Evolutionary conservation across 1,140 invertebrate species (phyloP).

Genomic region (Trichomalopsis sarcophagae): DNA sequence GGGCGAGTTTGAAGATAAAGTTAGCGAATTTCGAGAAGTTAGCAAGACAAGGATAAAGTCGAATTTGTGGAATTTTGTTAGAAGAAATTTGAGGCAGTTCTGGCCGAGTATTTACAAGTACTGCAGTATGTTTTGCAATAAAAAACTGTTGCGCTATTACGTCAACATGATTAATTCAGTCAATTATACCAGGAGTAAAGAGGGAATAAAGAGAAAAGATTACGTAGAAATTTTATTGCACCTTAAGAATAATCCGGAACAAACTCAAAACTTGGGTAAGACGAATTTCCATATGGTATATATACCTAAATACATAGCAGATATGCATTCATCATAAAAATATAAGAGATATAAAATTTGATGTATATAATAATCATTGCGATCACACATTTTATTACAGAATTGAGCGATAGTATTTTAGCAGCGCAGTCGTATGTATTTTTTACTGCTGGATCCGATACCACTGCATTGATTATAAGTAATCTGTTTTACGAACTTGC

Average conservation of each 20-base stretch:
- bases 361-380: neutral
- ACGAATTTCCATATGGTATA: constrained; percentile 60
- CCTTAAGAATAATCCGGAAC: constrained; percentile 67
- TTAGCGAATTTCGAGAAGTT: constrained; percentile 73
- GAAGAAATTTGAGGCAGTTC: too few species aligned
- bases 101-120: too few species aligned
- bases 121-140: too few species aligned
- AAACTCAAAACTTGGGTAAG: constrained; percentile 3
- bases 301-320: too few species aligned
- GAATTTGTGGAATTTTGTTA: constrained; percentile 64
- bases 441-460: constrained; percentile 82
- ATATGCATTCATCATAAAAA: too few species aligned
- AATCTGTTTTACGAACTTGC: constrained; percentile 71
- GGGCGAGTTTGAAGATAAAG: constrained; percentile 70
- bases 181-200: constrained; percentile 59
- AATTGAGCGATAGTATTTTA: constrained; percentile 60
- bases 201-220: constrained; percentile 72
- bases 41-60: too few species aligned
- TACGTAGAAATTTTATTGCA: constrained; percentile 76
- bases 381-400: constrained; percentile 51
- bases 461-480: constrained; percentile 67
- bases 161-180: too few species aligned
- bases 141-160: too few species aligned
- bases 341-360: too few species aligned
- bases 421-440: constrained; percentile 74